Evolutionary conservation across 2,113 vertebrate species (phyloP), one percentile per base, ranked within the genome.

Genomic region (Poeciliopsis prolifica): DNA sequence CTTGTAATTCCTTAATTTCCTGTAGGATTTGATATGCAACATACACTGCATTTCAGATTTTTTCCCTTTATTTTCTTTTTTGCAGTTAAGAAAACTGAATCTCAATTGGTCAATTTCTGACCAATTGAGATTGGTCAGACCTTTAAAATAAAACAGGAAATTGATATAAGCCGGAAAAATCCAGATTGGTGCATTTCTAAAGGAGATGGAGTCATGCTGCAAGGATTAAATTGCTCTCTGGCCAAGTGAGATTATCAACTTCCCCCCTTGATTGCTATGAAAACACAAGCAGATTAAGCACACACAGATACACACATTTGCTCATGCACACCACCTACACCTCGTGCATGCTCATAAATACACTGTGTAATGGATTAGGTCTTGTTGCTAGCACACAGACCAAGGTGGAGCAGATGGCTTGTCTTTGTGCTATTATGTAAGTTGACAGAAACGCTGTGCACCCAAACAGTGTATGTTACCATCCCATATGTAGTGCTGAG

Each of bases 401-500:
- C 64, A 24, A 85, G 82, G 78, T 73, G 74, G 85, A 86, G 75
- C 92, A 93, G 92, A 92, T 93, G 92, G 90, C 85, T 74, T 73
- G 60, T 74, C 83, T 88, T 82, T 87, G 79, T 75, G 44, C 81
- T 82, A 77, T 93, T 92, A 92, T 75, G 81, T 83, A 90, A 91
- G 73, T 2, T 77, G 62, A 84, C 75, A 86, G 74, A 79, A 78
- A 58, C 64, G 22, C 42, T 76, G 75, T 66, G 79, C 85, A 78
- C 77, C 61, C 75, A 66, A 64, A 71, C 33, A 30, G 31, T 4
- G 3, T 60, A 5, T 61, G 77, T 79, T 51, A n/a, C 51, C 54
- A 48, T 42, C 26, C 22, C 29, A 42, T 30, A 4, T 29, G 71
- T 14, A 29, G 13, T 37, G 29, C 30, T 33, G 62, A 48, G 13